Evolutionary conservation across 2,113 vertebrate species (phyloP), one percentile per base, ranked within the genome.

Genomic region (Trochalopteron elliotii): DNA sequence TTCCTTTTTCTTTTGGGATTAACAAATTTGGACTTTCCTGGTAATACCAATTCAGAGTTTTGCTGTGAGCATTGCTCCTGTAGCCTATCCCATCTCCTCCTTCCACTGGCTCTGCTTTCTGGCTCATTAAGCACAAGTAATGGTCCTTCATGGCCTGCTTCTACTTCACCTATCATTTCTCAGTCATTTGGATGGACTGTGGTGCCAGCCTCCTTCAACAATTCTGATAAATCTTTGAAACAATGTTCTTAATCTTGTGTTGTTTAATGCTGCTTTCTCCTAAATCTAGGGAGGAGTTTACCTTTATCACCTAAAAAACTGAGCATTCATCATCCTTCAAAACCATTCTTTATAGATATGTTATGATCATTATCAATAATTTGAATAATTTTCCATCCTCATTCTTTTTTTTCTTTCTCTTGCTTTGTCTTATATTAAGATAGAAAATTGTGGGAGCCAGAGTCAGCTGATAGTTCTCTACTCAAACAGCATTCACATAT

Each of bases 211-310:
- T 35, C 42, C 56, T 82, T 71, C 74, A 95, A 82, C 30, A 78
- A 33, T 69, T 81, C 33, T 81, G 56, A 75, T 71, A 84, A 92
- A 83, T 75, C 81, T 93, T 91, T 81, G 79, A 91, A 93, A 71
- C 45, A 87, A 22, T 64, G 17, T 76, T 93, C 60, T 87, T 13
- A 10, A 40, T 78, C 81, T 63, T 67, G 23, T 50, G 21, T 57
- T 83, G 24, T 45, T 91, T 76, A 78, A 2, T 15, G 30, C 11
- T 55, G 4, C 17, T 81, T 28, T 81, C 9, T 81, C 19, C 40
- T 75, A 75, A 60, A 52, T 70, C 15, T 57, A 64, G 15, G 31
- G 15, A 75, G 47, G 19, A 59, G 5, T 53, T 68, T 78, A 16
- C 33, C 39, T 87, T 79, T 82, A 91, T 25, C 13, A 56, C 17